phyloP scores from a whole-genome alignment of 2,797 vertebrate species.

The Odontamblyopus rebecca region DNA sequence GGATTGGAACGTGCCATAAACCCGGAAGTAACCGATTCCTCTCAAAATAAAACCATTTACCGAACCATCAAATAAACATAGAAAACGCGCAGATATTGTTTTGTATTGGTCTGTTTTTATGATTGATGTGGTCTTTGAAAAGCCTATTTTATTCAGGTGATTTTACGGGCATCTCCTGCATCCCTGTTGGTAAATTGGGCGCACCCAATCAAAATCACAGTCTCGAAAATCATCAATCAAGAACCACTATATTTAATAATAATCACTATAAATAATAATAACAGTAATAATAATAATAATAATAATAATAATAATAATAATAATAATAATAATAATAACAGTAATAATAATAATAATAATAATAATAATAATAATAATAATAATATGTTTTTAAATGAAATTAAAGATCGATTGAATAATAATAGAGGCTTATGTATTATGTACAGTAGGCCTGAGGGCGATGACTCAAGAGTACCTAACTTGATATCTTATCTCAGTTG shows the following conservation, averaged over 20 bases:
- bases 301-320: background rate
- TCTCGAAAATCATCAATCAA: background rate
- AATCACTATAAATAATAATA: background rate
- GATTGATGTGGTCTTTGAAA: background rate
- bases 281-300: too few species aligned
- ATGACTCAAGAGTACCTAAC: background rate
- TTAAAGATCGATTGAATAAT: too few species aligned
- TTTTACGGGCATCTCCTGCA: conserved; percentile 19
- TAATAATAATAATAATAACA: background rate
- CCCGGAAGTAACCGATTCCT: conserved; percentile 63
- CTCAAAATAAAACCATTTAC: background rate
- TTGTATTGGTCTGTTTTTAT: background rate
- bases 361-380: background rate
- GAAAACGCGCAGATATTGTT: background rate
- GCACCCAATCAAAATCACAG: conserved; percentile 44
- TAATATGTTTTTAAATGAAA: too few species aligned
- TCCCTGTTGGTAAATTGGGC: conserved; percentile 51
- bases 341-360: too few species aligned
- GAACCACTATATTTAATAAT: background rate
- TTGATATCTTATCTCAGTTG: conserved; percentile 1
- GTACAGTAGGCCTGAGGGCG: too few species aligned
- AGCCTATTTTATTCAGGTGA: too few species aligned
- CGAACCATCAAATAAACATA: background rate
- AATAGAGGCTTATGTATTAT: too few species aligned
- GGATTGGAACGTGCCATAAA: conserved; percentile 65